Percentiles rank a stretch among this genome's conserved stretches.
Evolutionary conservation across 2,113 vertebrate genomes (phyloP).

Genomic region (Lynx canadensis): DNA sequence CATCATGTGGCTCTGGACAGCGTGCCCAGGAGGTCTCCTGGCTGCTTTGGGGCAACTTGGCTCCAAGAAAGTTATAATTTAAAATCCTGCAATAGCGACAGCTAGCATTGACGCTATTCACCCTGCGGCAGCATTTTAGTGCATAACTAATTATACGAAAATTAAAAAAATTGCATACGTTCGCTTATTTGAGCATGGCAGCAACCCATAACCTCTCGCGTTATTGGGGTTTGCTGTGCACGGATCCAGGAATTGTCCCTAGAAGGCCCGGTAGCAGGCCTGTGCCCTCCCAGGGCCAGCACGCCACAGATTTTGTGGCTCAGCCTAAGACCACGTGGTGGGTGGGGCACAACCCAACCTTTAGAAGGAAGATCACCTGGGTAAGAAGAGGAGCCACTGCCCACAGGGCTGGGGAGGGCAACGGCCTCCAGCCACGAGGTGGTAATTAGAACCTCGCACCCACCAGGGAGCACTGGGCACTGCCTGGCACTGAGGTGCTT

Average conservation of each 20-base stretch:
- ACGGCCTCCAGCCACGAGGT: neutral
- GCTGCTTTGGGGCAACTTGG: neutral
- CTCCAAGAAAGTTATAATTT: neutral
- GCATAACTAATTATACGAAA: neutral
- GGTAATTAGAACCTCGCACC: too few relatives aligned
- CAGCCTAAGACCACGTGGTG: neutral
- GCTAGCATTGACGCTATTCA: neutral
- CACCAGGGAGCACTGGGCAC: too few relatives aligned
- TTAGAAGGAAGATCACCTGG: neutral
- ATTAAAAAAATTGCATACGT: neutral
- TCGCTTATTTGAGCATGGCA: neutral
- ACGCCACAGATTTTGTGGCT: neutral
- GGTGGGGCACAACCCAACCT: neutral
- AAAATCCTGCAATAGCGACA: neutral
- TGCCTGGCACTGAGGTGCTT: neutral
- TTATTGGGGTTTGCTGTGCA: accelerated
- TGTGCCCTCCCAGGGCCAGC: neutral
- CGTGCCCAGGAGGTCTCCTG: too few relatives aligned
- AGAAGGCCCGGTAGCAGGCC: neutral
- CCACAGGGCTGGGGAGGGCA: too few relatives aligned
- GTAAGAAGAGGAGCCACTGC: accelerated
- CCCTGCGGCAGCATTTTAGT: neutral
- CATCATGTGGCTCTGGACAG: neutral
- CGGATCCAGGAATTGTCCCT: neutral
- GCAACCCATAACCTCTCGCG: neutral